A percentile compares a stretch with the other conserved stretches of the same genome.
Conservation (phyloP, 2,113 vertebrate genomes). For the Chloropsis cyanopogon region DNA sequence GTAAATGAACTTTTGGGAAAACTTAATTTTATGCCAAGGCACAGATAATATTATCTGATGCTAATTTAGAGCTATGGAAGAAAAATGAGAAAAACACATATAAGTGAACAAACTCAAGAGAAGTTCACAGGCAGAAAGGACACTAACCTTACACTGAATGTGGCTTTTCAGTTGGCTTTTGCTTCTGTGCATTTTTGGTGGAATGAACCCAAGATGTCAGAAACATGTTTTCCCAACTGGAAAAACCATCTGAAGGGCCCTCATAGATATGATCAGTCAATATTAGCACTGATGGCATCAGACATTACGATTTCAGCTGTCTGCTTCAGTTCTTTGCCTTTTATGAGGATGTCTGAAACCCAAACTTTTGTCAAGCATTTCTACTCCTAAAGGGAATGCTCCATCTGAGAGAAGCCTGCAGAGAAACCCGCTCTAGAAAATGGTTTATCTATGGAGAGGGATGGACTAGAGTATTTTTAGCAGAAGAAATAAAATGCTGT, state of each 20-base stretch:
- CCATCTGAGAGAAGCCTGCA: not conserved
- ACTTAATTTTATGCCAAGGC: conserved; percentile 34
- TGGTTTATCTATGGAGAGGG: not conserved
- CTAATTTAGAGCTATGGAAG: conserved; percentile 37
- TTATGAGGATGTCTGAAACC: not conserved
- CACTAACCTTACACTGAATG: not conserved
- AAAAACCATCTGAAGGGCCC: not conserved
- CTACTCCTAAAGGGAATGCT: not conserved
- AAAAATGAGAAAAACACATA: not conserved
- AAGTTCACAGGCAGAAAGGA: not conserved
- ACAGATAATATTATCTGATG: conserved; percentile 6
- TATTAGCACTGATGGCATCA: not conserved
- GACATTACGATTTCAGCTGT: not conserved
- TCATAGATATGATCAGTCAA: not conserved
- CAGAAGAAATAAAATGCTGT: not conserved
- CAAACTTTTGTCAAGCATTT: not conserved
- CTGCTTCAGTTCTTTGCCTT: not conserved
- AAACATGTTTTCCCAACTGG: not conserved
- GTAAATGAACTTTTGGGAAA: conserved; percentile 42
- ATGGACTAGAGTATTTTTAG: not conserved
- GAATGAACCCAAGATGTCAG: not conserved
- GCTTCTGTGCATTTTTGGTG: not conserved
- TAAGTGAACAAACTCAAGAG: not conserved
- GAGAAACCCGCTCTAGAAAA: not conserved
- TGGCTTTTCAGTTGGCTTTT: not conserved